These are phyloP conservation scores for Planiliza haematocheilus DNA, from an alignment of 2,113 vertebrate species.

Conservation along the genomic window DNA sequence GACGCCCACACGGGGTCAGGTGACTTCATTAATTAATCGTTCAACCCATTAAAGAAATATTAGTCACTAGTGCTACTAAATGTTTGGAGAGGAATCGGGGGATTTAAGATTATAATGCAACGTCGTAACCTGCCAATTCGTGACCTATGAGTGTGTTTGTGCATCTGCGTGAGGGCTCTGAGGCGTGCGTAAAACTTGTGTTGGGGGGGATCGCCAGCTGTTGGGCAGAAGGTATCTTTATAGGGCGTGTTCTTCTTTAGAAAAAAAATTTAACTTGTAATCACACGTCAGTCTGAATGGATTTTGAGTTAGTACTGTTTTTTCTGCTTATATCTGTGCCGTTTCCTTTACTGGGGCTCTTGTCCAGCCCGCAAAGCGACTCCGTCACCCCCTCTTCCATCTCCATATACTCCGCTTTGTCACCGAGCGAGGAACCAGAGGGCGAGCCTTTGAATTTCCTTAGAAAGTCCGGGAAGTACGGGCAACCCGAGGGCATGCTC, in stretches of 20 bases:
- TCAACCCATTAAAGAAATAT: slow-evolving; percentile 19
- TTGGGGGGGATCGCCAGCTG: slow-evolving; percentile 66
- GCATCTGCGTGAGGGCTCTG: slow-evolving; percentile 23
- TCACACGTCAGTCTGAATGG: slow-evolving; percentile 99
- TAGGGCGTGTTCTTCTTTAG: slow-evolving; percentile 63
- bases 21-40: not conserved
- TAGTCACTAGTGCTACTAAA: slow-evolving; percentile 23
- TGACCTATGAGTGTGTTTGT: slow-evolving; percentile 25
- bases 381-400: slow-evolving; percentile 99
- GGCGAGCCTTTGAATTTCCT: slow-evolving; percentile 92
- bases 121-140: slow-evolving; percentile 48
- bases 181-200: slow-evolving; percentile 62
- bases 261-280: slow-evolving; percentile 53
- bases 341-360: slow-evolving; percentile 92
- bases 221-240: slow-evolving; percentile 52
- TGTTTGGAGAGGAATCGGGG: slow-evolving; percentile 9
- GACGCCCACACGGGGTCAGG: slow-evolving; percentile 49
- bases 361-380: slow-evolving; percentile 94
- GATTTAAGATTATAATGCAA: slow-evolving; percentile 35
- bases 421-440: slow-evolving; percentile 92
- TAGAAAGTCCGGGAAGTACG: slow-evolving; percentile 93
- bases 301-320: slow-evolving; percentile 92
- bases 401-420: slow-evolving; percentile 98
- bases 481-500: slow-evolving; percentile 90
- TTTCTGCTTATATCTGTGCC: slow-evolving; percentile 94